Evolutionary conservation across 2,797 vertebrate genomes (phyloP).

Genomic region (Sebastes goodei): DNA sequence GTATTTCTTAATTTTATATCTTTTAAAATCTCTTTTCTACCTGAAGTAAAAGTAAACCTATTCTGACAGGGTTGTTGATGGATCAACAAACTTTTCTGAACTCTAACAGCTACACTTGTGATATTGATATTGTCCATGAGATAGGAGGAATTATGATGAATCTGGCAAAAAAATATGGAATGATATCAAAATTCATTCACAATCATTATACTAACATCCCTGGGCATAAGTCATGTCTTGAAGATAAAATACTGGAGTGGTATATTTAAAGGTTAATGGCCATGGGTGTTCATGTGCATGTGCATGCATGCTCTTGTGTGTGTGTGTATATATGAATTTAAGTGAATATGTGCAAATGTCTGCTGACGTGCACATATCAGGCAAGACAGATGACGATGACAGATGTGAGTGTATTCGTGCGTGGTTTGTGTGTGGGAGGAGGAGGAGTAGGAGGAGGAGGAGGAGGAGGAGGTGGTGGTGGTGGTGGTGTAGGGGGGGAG

Average conservation of each 20-base stretch:
- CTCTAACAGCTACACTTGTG: background rate
- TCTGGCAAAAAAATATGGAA: background rate
- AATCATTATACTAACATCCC: conserved; percentile 48
- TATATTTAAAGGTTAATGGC: conserved; percentile 72
- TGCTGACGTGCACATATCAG: conserved; percentile 65
- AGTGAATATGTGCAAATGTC: conserved; percentile 63
- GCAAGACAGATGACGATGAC: conserved; percentile 75
- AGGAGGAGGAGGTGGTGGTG: background rate
- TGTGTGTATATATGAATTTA: conserved; percentile 40
- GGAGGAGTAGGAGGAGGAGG: background rate
- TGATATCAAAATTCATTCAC: conserved; percentile 40
- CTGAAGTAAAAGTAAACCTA: background rate
- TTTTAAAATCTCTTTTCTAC: background rate
- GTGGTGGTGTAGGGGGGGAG: background rate
- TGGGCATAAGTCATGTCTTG: conserved; percentile 42
- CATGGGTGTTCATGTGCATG: conserved; percentile 41
- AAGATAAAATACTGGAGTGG: conserved; percentile 56
- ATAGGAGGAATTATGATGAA: conserved; percentile 13
- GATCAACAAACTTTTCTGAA: conserved; percentile 1
- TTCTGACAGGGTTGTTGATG: background rate
- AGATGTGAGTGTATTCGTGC: conserved; percentile 75
- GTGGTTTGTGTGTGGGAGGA: conserved; percentile 37
- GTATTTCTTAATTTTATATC: background rate
- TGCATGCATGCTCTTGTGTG: conserved; percentile 12
- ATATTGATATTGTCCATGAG: background rate